A percentile compares a stretch with the other conserved stretches of the same genome.
Evolutionary conservation across 2,113 vertebrate genomes (phyloP).

Genomic region (Xiphophorus couchianus): DNA sequence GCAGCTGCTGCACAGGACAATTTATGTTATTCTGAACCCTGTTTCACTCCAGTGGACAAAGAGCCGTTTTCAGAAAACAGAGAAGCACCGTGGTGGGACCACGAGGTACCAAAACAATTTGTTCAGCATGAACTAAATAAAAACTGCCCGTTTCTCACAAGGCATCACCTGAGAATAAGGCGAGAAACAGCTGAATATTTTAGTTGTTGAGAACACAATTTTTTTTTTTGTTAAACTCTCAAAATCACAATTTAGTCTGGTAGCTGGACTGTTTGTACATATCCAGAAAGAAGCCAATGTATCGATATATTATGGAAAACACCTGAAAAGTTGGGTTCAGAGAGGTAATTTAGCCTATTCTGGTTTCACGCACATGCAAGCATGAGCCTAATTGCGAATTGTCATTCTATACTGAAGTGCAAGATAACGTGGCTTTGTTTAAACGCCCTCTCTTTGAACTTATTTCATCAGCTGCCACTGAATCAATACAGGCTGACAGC

Average conservation of each 20-base stretch:
- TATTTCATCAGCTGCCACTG: constrained; percentile 38
- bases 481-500: constrained; percentile 46
- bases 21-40: not conserved
- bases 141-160: not conserved
- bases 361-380: not conserved
- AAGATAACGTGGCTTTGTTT: constrained; percentile 38
- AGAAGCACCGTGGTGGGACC: not conserved
- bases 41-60: constrained; percentile 1
- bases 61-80: not conserved
- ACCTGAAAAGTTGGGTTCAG: not conserved
- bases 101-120: not conserved
- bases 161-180: not conserved
- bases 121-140: not conserved
- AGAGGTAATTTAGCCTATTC: constrained; percentile 5
- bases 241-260: not conserved
- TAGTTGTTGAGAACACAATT: not conserved
- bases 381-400: constrained; percentile 16
- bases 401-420: constrained; percentile 30
- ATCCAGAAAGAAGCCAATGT: not conserved
- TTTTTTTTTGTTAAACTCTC: not conserved
- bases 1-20: not conserved
- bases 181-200: not conserved
- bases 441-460: constrained; percentile 47
- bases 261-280: not conserved
- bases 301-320: not conserved